Evolutionary conservation across 1,140 invertebrate species (phyloP), one percentile per base, ranked within the genome.

Genomic region (Hesperophylax magnus): DNA sequence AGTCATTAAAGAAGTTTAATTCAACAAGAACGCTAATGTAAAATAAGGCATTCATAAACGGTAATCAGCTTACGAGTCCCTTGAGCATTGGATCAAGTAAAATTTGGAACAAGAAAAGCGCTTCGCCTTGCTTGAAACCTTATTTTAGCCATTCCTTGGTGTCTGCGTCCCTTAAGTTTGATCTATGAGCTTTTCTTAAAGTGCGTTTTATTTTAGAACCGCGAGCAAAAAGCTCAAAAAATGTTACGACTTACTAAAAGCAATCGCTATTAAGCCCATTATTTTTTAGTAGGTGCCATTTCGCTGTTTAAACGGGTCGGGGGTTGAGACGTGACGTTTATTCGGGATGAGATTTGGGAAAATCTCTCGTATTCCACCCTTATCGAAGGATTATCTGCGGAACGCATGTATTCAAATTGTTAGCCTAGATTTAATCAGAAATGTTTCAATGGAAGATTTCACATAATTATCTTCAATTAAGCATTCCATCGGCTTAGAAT

Each of bases 321-420:
- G 18, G 11, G 58, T 15, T 24, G 58, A 31, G 63, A 31, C 24
- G 63, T 27, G 63, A 34, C 63, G 31, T 67, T 67, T 6, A 67
- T 67, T 65, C 27, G 63, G n/a, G 63, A 67, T 67, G 63, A 67
- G 63, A 67, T 67, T 67, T 39, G 63, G 63, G 63, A 67, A 67
- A 27, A 17, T 67, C 63, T n/a, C 31, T 27, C 63, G 34, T 67
- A 67, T 67, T 67, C 14, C 63, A 67, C 27, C 63, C 11, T 67
- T 67, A n/a, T 27, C 22, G 17, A 67, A 27, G 63, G 63, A 67
- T 67, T 67, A 67, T 67, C 63, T 67, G 22, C 20, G 31, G 63
- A 67, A 67, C 63, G 63, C 63, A 67, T 67, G 63, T 67, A 67
- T 67, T 67, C 63, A 67, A 67, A 67, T 67, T 67, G 63, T 31